Percentiles rank a stretch among this genome's conserved stretches.
These are phyloP conservation scores for Aspidiotus destructor DNA, from an alignment of 2,888 invertebrate genomes.

Conservation along the genomic window DNA sequence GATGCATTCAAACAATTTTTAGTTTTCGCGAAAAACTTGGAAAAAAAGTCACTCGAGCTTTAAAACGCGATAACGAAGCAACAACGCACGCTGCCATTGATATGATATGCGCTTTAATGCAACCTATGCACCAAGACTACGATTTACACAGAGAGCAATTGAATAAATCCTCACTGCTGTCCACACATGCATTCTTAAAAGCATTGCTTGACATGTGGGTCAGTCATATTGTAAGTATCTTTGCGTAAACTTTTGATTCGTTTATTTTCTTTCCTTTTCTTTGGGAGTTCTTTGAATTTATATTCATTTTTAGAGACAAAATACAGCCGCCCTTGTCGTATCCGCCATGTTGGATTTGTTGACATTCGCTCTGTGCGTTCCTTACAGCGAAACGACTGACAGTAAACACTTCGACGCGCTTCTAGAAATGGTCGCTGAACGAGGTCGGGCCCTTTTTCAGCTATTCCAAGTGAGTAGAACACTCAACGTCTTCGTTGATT, in stretches of 20 bases:
- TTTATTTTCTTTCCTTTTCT: constrained; percentile 1
- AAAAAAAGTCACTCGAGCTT: constrained; percentile 76
- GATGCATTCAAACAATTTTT: constrained; percentile 34
- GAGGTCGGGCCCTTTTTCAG: constrained; percentile 82
- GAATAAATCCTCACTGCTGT: constrained; percentile 91
- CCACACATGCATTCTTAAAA: constrained; percentile 83
- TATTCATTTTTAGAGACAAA: constrained; percentile 58
- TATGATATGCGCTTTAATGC: constrained; percentile 95
- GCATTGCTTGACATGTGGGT: constrained; percentile 91
- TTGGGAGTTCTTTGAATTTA: constrained; percentile 17
- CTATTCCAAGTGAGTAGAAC: constrained; percentile 66
- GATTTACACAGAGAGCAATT: constrained; percentile 95
- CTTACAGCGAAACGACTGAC: constrained; percentile 98
- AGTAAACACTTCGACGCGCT: constrained; percentile 90
- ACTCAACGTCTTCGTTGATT: not conserved
- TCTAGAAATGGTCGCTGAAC: constrained; percentile 83
- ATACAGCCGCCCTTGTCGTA: constrained; percentile 90
- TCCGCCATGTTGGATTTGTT: constrained; percentile 97
- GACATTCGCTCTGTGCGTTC: constrained; percentile 94
- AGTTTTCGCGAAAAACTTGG: constrained; percentile 94
- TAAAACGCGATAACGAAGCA: constrained; percentile 77
- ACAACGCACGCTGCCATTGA: constrained; percentile 94
- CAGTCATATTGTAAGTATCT: constrained; percentile 69
- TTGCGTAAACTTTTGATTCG: not conserved
- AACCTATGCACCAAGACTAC: constrained; percentile 94